Base-by-base conservation (phyloP, 2,888 invertebrate genomes). In the Siphonodentalium dalli region DNA sequence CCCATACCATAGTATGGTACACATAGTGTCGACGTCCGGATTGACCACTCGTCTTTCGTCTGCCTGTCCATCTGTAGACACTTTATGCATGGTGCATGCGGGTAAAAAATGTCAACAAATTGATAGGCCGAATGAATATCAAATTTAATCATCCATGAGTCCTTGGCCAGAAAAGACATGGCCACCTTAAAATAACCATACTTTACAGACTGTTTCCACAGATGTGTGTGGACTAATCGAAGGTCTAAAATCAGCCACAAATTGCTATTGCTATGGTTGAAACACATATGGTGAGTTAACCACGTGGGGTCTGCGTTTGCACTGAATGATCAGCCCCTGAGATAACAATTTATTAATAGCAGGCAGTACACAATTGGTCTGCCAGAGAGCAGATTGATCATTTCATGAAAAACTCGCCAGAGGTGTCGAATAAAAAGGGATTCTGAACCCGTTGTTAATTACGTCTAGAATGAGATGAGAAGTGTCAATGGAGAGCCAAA, bases 61-160 rank as follows among this genome's bases (percentile, higher is more conserved):
- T n/a, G n/a, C n/a, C n/a, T n/a, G n/a, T n/a, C n/a, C n/a, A n/a
- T n/a, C n/a, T n/a, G n/a, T n/a, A n/a, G n/a, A n/a, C n/a, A n/a
- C n/a, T n/a, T n/a, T n/a, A n/a, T n/a, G n/a, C n/a, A n/a, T n/a
- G n/a, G n/a, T 26, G 43, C 44, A 20, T 52, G 45, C 20, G 28
- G 24, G 24, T 26, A 43, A 27, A 20, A 21, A 26, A 51, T 51
- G 31, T 51, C 43, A 9, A 51, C 20, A 44, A 43, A 43, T 38
- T 44, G 35, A 21, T 51, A 51, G 15, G 37, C 51, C 15, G 51
- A 38, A 26, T 11, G 23, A n/a, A 40, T 52, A 27, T 52, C 52
- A 39, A 52, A 45, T 20, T 40, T 52, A 23, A 52, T 28, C 34
- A 40, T 39, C 47, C 47, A 47, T 28, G 27, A 23, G 26, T 27